Conservation (phyloP, 2,113 vertebrate genomes). For the Sylvilagus bachmani region DNA sequence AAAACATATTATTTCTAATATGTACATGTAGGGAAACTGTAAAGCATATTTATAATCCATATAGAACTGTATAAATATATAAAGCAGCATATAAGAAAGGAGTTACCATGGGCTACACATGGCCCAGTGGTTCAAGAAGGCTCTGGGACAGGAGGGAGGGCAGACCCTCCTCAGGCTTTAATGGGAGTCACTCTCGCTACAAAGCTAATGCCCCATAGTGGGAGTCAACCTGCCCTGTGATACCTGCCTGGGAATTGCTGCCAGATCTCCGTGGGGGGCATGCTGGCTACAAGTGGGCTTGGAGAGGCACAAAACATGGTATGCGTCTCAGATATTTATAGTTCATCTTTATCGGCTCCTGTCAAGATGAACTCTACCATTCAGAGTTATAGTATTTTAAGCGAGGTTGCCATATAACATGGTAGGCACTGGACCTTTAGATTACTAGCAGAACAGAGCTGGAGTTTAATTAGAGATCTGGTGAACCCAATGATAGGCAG, state of each 20-base stretch:
- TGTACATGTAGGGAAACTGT: too few relatives aligned
- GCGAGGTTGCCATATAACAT: neutral
- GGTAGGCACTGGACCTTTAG: neutral
- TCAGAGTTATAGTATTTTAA: neutral
- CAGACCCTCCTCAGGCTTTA: neutral
- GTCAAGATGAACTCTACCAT: neutral
- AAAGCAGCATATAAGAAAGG: neutral
- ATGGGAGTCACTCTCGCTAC: neutral
- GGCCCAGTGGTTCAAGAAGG: neutral
- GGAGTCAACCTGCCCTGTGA: neutral
- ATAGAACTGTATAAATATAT: too few relatives aligned
- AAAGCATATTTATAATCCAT: too few relatives aligned
- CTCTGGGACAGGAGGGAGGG: neutral
- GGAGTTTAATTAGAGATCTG: neutral
- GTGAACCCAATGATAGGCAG: neutral
- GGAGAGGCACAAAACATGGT: neutral
- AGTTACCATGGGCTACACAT: neutral
- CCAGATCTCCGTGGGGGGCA: accelerated
- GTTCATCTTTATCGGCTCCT: neutral
- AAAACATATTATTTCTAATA: too few relatives aligned
- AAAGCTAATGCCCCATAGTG: neutral
- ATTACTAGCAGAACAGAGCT: neutral
- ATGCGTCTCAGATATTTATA: neutral
- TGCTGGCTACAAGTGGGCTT: neutral
- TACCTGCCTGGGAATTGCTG: neutral